Evolutionary conservation across 2,888 invertebrate species (phyloP), one percentile per base, ranked within the genome.

Genomic region (Beris morrisii): DNA sequence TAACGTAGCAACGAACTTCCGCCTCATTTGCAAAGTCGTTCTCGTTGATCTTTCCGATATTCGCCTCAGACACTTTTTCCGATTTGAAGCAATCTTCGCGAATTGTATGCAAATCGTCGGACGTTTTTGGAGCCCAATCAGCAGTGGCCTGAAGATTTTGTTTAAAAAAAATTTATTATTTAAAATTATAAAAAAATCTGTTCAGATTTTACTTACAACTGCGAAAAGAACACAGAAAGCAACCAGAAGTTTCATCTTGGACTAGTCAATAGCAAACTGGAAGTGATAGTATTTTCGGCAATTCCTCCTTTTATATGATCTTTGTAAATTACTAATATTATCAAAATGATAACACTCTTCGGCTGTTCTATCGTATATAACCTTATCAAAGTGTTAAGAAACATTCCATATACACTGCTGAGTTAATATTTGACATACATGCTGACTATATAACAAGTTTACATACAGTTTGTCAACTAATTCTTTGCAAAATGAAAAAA

Each of bases 71-170:
- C 6, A 57, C 45, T 11, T 57, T 57, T 13, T 11, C 9, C 44
- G 43, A 43, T 12, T 58, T 58, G 12, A 58, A 28, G 13, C 58
- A 58, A 5, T 58, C 58, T 6, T 45, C 58, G 12, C 57, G 57
- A 11, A 57, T 9, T 22, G 43, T 44, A 4, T 11, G 12, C 13
- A 30, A n/a, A 6, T 57, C 57, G 5, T 57, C 57, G 5, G 15
- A 11, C 11, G 57, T 44, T 43, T 57, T 57, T 15, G 57, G 57
- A 44, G 13, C 44, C 57, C 57, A 57, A 3, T 57, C 57, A 57
- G 15, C 44, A 28, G 45, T 2, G 7, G n/a, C 55, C 55, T 55
- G 38, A 9, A 3, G 28, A 15, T 13, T 28, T 13, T 7, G 12
- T 28, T 53, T 50, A 22, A 22, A 7, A 4, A 50, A n/a, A 13